Percentiles rank a stretch among this genome's conserved stretches.
Conservation (phyloP, 2,797 vertebrate genomes). For the Hyperoplus immaculatus region DNA sequence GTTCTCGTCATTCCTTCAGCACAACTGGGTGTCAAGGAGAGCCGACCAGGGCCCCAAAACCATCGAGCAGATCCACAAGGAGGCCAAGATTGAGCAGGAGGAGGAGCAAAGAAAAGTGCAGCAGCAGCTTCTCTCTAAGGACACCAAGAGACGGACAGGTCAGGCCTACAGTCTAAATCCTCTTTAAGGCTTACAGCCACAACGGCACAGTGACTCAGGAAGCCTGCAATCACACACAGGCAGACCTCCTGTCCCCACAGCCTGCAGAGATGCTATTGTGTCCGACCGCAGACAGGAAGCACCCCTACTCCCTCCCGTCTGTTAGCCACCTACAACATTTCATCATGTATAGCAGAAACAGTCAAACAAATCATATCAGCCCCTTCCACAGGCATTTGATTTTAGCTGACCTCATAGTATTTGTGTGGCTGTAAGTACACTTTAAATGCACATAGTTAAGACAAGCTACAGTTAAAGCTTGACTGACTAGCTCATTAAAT, state of each 20-base stretch:
- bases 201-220: constrained; percentile 58
- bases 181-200: constrained; percentile 75
- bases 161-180: constrained; percentile 73
- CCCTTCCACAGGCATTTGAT: not conserved
- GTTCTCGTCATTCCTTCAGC: constrained; percentile 75
- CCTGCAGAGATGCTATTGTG: constrained; percentile 66
- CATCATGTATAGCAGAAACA: not conserved
- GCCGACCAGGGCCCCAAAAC: constrained; percentile 98
- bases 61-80: constrained; percentile 99
- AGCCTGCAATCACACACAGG: constrained; percentile 52
- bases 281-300: constrained; percentile 61
- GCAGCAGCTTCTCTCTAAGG: constrained; percentile 96
- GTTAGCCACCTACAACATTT: constrained; percentile 41
- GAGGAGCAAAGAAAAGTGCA: constrained; percentile 97
- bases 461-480: too few relatives aligned
- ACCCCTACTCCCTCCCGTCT: constrained; percentile 38
- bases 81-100: constrained; percentile 98
- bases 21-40: constrained; percentile 96
- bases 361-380: constrained; percentile 8
- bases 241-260: constrained; percentile 62
- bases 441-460: too few relatives aligned
- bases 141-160: constrained; percentile 95
- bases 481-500: not conserved
- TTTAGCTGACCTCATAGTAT: not conserved
- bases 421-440: too few relatives aligned